Conservation (phyloP, 2,113 vertebrate genomes). For the Ondatra zibethicus region DNA sequence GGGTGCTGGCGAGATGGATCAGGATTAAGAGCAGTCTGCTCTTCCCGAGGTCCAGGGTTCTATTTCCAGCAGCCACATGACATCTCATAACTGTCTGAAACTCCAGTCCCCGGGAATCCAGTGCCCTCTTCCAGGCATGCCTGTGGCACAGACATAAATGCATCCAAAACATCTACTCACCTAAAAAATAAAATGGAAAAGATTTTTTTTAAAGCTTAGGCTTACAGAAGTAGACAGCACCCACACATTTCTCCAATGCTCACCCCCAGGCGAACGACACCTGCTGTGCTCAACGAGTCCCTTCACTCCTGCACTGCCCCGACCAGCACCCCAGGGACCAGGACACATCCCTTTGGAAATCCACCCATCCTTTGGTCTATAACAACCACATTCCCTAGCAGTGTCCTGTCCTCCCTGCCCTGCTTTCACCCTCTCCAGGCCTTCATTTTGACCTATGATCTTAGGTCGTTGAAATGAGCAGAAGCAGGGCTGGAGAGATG, state of each 20-base stretch:
- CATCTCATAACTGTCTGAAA: not conserved
- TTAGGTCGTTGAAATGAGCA: not conserved
- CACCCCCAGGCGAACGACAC: not conserved
- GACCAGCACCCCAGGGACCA: not conserved
- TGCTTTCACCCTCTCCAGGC: not conserved
- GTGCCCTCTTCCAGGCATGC: not conserved
- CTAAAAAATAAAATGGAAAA: not conserved
- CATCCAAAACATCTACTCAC: not conserved
- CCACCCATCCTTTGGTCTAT: not conserved
- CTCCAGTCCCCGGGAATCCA: not conserved
- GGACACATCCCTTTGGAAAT: slow-evolving; percentile 33
- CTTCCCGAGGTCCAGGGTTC: not conserved
- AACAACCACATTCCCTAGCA: not conserved
- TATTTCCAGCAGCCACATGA: not conserved
- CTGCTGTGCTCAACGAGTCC: too few species aligned
- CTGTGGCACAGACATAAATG: not conserved
- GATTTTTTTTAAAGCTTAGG: not conserved
- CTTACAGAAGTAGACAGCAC: not conserved
- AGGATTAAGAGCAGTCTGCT: not conserved
- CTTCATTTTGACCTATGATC: not conserved
- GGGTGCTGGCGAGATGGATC: not conserved
- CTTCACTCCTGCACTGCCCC: not conserved
- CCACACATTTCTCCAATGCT: not conserved
- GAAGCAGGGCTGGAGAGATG: not conserved
- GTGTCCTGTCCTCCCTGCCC: not conserved